Percentiles rank a stretch among this genome's conserved stretches.
These are phyloP conservation scores for Nymphalis io DNA, from an alignment of 1,140 invertebrate species.

Conservation along the genomic window DNA sequence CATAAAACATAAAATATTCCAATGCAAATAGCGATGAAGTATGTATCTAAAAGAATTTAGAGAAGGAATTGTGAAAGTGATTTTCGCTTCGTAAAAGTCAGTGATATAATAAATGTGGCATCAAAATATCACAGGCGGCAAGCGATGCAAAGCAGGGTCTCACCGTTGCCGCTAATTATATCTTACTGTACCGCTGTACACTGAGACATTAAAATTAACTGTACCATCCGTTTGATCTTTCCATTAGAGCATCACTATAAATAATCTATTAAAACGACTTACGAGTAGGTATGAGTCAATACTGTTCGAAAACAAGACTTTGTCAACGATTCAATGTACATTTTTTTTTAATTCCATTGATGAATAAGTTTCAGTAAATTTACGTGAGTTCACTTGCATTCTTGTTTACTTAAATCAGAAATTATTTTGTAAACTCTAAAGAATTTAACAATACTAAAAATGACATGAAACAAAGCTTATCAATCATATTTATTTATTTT, in stretches of 20 bases:
- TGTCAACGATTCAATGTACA: slow-evolving; percentile 12
- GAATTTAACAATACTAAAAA: no score
- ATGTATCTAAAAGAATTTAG: not conserved
- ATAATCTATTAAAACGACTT: slow-evolving; percentile 68
- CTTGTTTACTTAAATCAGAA: no score
- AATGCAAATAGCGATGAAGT: no score
- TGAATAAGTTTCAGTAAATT: no score
- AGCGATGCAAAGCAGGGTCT: slow-evolving; percentile 54
- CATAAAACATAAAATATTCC: no score
- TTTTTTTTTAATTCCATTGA: not conserved
- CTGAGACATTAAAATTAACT: slow-evolving; percentile 79
- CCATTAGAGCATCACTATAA: slow-evolving; percentile 75
- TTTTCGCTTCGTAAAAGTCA: slow-evolving; percentile 28
- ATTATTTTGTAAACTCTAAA: no score
- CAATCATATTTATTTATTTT: no score
- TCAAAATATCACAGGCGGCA: slow-evolving; percentile 64
- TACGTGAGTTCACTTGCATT: no score
- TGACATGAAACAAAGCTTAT: no score
- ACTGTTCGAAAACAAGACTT: slow-evolving; percentile 17
- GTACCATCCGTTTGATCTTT: slow-evolving; percentile 76
- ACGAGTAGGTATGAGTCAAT: slow-evolving; percentile 63
- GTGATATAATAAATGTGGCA: slow-evolving; percentile 72
- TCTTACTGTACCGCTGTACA: slow-evolving; percentile 69
- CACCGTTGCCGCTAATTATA: slow-evolving; percentile 75
- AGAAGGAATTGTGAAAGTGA: slow-evolving; percentile 11